phyloP scores from a whole-genome alignment of 2,888 invertebrate genomes.

The Drosophila setosimentum region DNA sequence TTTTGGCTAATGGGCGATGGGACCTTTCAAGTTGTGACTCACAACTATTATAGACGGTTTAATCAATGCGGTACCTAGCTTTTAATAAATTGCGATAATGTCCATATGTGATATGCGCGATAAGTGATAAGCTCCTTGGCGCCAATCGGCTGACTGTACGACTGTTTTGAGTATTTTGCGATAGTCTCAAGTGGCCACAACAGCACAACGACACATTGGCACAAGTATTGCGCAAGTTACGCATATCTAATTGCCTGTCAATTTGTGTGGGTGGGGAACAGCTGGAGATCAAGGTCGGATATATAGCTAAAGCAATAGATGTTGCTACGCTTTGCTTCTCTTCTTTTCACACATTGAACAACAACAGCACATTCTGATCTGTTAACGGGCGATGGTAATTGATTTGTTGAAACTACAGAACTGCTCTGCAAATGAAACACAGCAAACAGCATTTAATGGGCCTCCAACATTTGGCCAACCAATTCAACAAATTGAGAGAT shows the following conservation, averaged over 20 bases:
- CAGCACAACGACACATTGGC: slow-evolving; percentile 2
- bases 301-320: neutral
- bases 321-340: neutral
- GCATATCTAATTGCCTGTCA: slow-evolving; percentile 20
- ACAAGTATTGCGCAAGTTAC: slow-evolving; percentile 15
- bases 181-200: slow-evolving; percentile 14
- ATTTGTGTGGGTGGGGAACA: neutral
- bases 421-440: neutral
- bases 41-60: slow-evolving; percentile 12
- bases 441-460: slow-evolving; percentile 3
- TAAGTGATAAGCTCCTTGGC: slow-evolving; percentile 64
- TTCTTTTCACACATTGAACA: slow-evolving; percentile 24
- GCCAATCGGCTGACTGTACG: slow-evolving; percentile 27
- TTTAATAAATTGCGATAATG: slow-evolving; percentile 38
- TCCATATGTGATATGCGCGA: slow-evolving; percentile 39
- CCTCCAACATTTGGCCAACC: slow-evolving; percentile 11
- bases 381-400: slow-evolving; percentile 34
- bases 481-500: slow-evolving; percentile 3
- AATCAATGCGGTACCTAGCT: slow-evolving; percentile 31
- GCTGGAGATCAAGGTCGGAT: slow-evolving; percentile 32
- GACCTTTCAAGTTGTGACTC: neutral
- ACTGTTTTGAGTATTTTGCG: neutral
- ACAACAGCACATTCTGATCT: slow-evolving; percentile 22
- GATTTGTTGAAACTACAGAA: slow-evolving; percentile 33
- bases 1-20: neutral